A percentile compares a stretch with the other conserved stretches of the same genome.
phyloP scores from a whole-genome alignment of 2,797 vertebrate species.

The Merluccius polli region DNA sequence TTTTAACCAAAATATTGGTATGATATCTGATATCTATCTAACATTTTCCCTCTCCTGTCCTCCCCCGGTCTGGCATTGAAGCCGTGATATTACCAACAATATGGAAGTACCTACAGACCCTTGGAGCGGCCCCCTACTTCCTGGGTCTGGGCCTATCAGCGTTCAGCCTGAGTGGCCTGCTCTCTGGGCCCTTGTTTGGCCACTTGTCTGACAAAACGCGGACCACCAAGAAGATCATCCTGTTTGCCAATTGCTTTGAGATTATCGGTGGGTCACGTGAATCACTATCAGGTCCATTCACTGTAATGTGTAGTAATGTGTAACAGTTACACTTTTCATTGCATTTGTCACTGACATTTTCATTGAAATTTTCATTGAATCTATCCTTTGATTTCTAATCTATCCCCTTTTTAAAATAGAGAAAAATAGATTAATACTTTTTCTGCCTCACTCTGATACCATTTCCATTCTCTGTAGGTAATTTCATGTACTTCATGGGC shows the following conservation, averaged over 20 bases:
- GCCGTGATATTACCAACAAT: conserved; percentile 85
- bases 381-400: neutral
- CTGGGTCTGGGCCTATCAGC: conserved; percentile 79
- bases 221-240: conserved; percentile 77
- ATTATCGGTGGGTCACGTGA: conserved; percentile 69
- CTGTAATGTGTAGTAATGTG: neutral
- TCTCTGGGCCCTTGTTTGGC: conserved; percentile 78
- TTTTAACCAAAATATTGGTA: neutral
- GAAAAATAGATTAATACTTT: neutral
- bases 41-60: neutral
- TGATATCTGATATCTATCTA: neutral
- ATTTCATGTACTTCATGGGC: conserved; percentile 84
- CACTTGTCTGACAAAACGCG: conserved; percentile 75
- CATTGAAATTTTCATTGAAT: neutral
- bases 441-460: neutral
- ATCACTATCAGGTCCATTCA: neutral
- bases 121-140: conserved; percentile 77
- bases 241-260: conserved; percentile 80
- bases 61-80: conserved; percentile 41
- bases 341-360: neutral
- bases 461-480: conserved; percentile 61
- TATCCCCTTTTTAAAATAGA: no score
- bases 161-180: conserved; percentile 80
- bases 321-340: no score
- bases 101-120: conserved; percentile 79